Evolutionary conservation across 2,113 vertebrate genomes (phyloP), one percentile per base, ranked within the genome.

Genomic region (Ibidorhyncha struthersii): DNA sequence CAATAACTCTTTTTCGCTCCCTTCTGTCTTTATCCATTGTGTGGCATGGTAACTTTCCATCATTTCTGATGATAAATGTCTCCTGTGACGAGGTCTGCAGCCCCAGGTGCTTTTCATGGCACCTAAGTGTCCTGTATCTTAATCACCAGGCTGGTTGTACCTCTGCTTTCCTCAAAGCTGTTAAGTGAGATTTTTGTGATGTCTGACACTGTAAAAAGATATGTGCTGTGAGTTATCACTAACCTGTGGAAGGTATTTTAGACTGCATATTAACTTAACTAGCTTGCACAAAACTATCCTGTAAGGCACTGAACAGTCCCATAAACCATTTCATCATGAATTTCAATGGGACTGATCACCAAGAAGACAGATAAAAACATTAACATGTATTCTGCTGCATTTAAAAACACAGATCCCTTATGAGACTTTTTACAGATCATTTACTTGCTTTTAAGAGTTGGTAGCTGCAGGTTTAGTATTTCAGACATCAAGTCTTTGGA

Each of bases 61-160:
- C 7, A 63, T 10, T 27, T 77, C 43, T 67, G 10, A 30, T 43
- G 29, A 67, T 34, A 25, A 78, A 70, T 30, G 5, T 66, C 23
- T 93, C 3, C 26, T 32, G 3, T 50, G 58, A 88, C 34, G 29
- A 73, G 8, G 47, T 53, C 15, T 85, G 67, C 43, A 67, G 12
- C 2, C 9, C 3, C 5, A 0, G 3, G 2, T 63, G 13, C 5
- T 86, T 87, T 89, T 82, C 41, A 43, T 2, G 3, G 19, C 29
- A 91, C 6, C 4, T 14, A 56, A 50, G 15, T 36, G 29, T 84
- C 43, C 41, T 79, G 13, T 53, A 25, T 38, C 14, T 79, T 84
- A 79, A 58, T 26, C 50, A 74, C 3, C 12, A 56, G 30, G 9
- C 10, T 74, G 29, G 8, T 6, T 63, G 9, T 59, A 66, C 22